Base-by-base conservation (phyloP, 2,113 vertebrate genomes). In the Tenebrosternarchus preto region DNA sequence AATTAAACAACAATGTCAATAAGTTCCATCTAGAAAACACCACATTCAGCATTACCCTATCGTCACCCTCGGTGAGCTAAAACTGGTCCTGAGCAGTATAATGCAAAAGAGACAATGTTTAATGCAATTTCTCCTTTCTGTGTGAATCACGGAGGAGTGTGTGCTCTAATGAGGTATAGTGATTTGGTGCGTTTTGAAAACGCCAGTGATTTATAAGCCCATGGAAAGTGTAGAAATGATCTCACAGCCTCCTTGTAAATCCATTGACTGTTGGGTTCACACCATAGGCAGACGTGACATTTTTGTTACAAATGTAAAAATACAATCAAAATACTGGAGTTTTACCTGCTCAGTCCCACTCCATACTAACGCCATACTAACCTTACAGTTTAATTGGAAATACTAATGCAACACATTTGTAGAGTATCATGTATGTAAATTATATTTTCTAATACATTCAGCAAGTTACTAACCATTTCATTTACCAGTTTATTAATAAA, bases 161-260 rank as follows among this genome's bases (percentile, higher is more conserved):
- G 80, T 57, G 59, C 71, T 22, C 57, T 85, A 56, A 84, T 57
- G 61, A 88, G 88, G 86, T 87, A 88, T 91, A 90, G 85, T 87
- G 83, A 86, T 91, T 88, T 89, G 11, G 81, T 72, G 59, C 12
- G 61, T 78, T 81, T 77, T 78, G 53, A 76, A 75, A 79, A 31
- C 69, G 68, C 46, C 64, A 57, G 78, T 90, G 85, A 92, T 91
- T 91, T 91, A 91, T 85, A 89, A 82, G 76, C 60, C 77, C 27
- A 20, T 78, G 80, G 56, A 86, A 84, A 60, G 77, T 87, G 86
- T 61, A 84, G 87, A 89, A 90, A 90, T 90, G 87, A 89, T 82
- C 89, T 88, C 85, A 89, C 66, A 36, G 76, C 68, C 86, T 87
- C 84, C 85, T 88, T 79, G 82, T 91, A 92, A 91, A 90, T 92